Evolutionary conservation across 2,888 invertebrate genomes (phyloP), one percentile per base, ranked within the genome.

Genomic region (Pachymerium ferrugineum): DNA sequence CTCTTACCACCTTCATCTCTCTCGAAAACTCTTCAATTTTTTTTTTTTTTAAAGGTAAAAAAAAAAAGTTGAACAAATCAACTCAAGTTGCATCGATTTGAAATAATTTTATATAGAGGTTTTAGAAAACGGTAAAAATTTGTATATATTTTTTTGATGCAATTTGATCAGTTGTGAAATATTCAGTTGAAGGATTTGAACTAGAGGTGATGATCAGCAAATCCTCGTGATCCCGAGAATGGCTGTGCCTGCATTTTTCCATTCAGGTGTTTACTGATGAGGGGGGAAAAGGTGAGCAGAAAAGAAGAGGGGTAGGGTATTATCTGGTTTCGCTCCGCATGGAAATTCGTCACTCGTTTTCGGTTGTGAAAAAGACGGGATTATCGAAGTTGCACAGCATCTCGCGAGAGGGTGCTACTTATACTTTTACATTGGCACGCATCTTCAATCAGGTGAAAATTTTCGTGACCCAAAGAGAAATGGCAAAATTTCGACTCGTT

Each of bases 291-390:
- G 47, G 47, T 47, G 47, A 47, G 47, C 22, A 6, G 6, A 10
- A 3, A 14, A 16, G 19, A 19, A 10, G 47, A 47, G 47, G 47
- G 47, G 10, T 47, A 47, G 47, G 47, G 47, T 47, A 47, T 47
- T 47, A 47, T 47, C 47, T 47, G 47, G 47, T 47, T 47, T 47
- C 22, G 47, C 16, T 47, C 19, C 22, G 47, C 47, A 47, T 47
- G 47, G 47, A 47, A 47, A 47, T 47, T 47, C 47, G 47, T 47
- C 47, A 47, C 47, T 47, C 47, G 47, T 47, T 47, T 47, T 47
- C 47, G 19, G 47, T 47, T 47, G 47, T 47, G 47, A 47, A 47
- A n/a, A 47, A 47, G 47, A 47, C 47, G 47, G 22, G 47, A 47
- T 47, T 47, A 47, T 47, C 47, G 47, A 47, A 42, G 16, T 42